phyloP scores from a whole-genome alignment of 92 coral and sea anemone genomes.

The Zoanthus sociatus region DNA sequence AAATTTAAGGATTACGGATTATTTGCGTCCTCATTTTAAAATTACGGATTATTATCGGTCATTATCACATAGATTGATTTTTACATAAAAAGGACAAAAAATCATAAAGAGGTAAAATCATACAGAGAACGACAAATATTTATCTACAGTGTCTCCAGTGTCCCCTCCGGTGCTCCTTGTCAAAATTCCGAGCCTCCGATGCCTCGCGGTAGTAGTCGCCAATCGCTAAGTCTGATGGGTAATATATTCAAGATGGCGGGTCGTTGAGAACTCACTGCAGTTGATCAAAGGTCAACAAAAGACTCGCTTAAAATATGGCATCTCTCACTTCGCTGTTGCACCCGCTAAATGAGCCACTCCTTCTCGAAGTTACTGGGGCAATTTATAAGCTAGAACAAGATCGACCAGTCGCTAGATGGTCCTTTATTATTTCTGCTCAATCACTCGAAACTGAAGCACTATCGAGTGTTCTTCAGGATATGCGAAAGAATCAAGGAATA shows the following conservation, averaged over 20 bases:
- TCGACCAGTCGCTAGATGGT: constrained; percentile 49
- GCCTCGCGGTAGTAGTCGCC: constrained; percentile 57
- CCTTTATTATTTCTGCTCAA: constrained; percentile 55
- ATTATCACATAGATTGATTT: neutral
- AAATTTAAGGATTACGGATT: constrained; percentile 1
- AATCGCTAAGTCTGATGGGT: constrained; percentile 55
- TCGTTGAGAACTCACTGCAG: constrained; percentile 51
- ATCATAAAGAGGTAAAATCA: constrained; percentile 38
- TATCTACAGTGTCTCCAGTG: constrained; percentile 45
- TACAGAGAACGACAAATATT: constrained; percentile 44
- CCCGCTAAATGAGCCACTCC: constrained; percentile 52
- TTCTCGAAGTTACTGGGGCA: constrained; percentile 53
- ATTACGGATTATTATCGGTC: constrained; percentile 3
- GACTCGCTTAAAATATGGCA: constrained; percentile 47
- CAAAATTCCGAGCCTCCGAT: constrained; percentile 53
- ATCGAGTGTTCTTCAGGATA: constrained; percentile 52
- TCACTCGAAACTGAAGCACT: constrained; percentile 48
- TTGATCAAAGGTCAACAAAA: constrained; percentile 51
- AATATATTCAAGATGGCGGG: constrained; percentile 52
- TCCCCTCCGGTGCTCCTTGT: constrained; percentile 56
- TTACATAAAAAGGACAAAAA: constrained; percentile 7
- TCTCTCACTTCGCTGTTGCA: constrained; percentile 49
- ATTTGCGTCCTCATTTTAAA: constrained; percentile 6
- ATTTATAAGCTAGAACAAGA: constrained; percentile 52
- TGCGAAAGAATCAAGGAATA: constrained; percentile 53